These are phyloP conservation scores for Tetragnatha montana DNA, from an alignment of 2,888 invertebrate genomes.

Conservation along the genomic window DNA sequence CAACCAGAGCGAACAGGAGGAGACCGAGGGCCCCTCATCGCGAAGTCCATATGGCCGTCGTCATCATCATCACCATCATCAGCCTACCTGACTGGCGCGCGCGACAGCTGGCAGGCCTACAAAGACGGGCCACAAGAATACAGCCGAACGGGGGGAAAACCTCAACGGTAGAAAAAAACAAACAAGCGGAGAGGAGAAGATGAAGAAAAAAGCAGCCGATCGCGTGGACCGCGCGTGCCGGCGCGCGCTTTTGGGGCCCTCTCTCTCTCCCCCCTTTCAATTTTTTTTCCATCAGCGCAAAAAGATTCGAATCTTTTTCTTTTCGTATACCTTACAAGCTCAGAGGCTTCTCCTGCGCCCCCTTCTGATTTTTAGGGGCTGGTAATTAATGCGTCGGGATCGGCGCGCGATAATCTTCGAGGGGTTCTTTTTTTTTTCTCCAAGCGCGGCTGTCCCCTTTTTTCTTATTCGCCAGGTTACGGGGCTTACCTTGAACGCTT, in stretches of 20 bases:
- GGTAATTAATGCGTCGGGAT: conserved; percentile 65
- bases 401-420: conserved; percentile 38
- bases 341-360: conserved; percentile 4
- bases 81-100: conserved; percentile 67
- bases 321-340: conserved; percentile 26
- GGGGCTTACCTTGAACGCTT: conserved; percentile 15
- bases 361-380: neutral
- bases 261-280: conserved; percentile 20
- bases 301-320: conserved; percentile 29
- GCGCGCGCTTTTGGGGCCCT: conserved; percentile 55
- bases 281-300: neutral
- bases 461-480: neutral
- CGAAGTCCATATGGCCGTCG: conserved; percentile 34
- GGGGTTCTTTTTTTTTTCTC: conserved; percentile 21
- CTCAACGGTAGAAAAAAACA: conserved; percentile 31
- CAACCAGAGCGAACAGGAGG: conserved; percentile 59
- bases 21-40: conserved; percentile 39
- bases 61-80: conserved; percentile 66
- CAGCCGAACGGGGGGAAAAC: conserved; percentile 26
- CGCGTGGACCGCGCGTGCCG: conserved; percentile 69
- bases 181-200: conserved; percentile 9
- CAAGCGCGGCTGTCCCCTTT: conserved; percentile 6
- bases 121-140: conserved; percentile 29
- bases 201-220: conserved; percentile 42
- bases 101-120: conserved; percentile 67